These are phyloP conservation scores for Oenanthe oenanthe DNA, from an alignment of 2,113 vertebrate species.

Conservation along the genomic window DNA sequence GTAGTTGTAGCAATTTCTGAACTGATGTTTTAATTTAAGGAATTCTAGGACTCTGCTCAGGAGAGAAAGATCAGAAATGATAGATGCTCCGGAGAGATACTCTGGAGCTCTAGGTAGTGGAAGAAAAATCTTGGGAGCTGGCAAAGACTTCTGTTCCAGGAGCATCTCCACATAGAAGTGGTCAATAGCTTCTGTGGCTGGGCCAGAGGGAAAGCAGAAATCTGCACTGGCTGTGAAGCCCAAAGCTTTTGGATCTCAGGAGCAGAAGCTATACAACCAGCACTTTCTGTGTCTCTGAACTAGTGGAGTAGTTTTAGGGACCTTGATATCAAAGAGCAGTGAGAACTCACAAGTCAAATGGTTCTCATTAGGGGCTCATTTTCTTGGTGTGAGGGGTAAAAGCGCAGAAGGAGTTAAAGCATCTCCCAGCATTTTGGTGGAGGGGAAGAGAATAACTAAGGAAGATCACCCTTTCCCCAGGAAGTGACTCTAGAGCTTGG, in stretches of 20 bases:
- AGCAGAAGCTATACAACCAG: neutral
- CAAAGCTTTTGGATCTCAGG: neutral
- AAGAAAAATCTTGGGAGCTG: neutral
- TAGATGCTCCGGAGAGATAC: neutral
- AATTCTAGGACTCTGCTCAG: neutral
- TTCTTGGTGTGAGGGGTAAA: conserved; percentile 50
- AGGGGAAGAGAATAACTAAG: neutral
- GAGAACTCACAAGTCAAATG: conserved; percentile 17
- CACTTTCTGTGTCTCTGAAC: neutral
- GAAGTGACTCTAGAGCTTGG: neutral
- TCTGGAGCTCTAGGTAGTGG: neutral
- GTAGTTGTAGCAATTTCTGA: neutral
- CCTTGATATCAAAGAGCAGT: neutral
- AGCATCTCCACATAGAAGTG: neutral
- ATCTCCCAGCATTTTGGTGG: neutral
- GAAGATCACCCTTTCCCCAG: conserved; percentile 5
- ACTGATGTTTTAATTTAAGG: neutral
- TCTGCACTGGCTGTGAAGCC: neutral
- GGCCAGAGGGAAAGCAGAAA: neutral
- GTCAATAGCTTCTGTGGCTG: neutral
- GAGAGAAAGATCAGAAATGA: neutral
- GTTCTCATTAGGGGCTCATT: conserved; percentile 40
- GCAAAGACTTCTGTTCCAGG: neutral
- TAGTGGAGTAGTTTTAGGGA: neutral
- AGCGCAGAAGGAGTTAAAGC: conserved; percentile 1